A percentile compares a stretch with the other conserved stretches of the same genome.
Evolutionary conservation across 2,797 vertebrate species (phyloP).

Genomic region (Micrastur ruficollis): DNA sequence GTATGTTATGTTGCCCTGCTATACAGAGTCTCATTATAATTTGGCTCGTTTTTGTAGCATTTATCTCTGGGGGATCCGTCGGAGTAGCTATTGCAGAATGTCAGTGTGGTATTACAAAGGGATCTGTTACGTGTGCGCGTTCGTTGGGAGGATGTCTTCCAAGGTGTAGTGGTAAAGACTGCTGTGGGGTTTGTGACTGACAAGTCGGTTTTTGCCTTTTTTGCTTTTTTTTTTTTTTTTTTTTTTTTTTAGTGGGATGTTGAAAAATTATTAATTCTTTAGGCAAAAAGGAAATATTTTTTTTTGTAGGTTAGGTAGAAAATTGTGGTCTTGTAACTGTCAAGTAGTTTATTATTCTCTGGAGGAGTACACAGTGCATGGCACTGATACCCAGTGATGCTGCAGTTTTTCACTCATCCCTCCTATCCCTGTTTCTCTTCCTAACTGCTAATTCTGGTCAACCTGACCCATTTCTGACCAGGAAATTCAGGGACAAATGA

Average conservation of each 20-base stretch:
- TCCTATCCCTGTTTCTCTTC: neutral
- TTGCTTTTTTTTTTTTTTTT: neutral
- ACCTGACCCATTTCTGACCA: neutral
- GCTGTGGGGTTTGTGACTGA: neutral
- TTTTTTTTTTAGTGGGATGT: neutral
- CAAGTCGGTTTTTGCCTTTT: neutral
- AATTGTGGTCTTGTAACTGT: neutral
- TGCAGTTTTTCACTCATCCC: neutral
- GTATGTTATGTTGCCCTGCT: neutral
- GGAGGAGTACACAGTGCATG: neutral
- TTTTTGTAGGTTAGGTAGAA: neutral
- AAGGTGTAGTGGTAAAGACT: neutral
- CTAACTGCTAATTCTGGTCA: neutral
- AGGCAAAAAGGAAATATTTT: neutral
- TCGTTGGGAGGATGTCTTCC: neutral
- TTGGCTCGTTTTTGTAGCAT: neutral
- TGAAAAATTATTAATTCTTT: neutral
- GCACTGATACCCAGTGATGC: neutral
- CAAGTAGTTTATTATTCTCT: neutral
- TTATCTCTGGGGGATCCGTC: neutral
- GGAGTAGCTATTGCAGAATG: neutral
- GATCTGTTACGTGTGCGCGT: rapidly evolving
- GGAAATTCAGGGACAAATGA: neutral
- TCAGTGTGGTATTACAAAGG: neutral
- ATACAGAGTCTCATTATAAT: neutral